Base-by-base conservation (phyloP, 2,888 invertebrate species). In the Helobdella robusta region DNA sequence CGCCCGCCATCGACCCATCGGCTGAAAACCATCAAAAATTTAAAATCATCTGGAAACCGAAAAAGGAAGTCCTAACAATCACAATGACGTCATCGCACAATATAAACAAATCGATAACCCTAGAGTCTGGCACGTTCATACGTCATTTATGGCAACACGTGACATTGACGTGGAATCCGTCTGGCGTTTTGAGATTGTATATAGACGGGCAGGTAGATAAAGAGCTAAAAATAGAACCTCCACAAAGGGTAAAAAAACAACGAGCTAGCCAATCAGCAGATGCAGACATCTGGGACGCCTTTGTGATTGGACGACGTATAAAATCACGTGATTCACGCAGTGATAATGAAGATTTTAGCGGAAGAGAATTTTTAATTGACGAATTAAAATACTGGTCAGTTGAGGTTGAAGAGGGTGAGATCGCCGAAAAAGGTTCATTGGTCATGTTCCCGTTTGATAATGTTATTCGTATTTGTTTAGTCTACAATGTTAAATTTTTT, bases 91-190 rank as follows among this genome's bases (percentile, higher is more conserved):
- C 62, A 20, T 4, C 50, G 2, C n/a, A n/a, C n/a, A n/a, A n/a
- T n/a, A n/a, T n/a, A n/a, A n/a, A n/a, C n/a, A n/a, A n/a, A n/a
- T n/a, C n/a, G n/a, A n/a, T n/a, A n/a, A n/a, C n/a, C n/a, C n/a
- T n/a, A n/a, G n/a, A n/a, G n/a, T n/a, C n/a, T n/a, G n/a, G n/a
- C n/a, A n/a, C n/a, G n/a, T n/a, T n/a, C n/a, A n/a, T n/a, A n/a
- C n/a, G n/a, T n/a, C n/a, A n/a, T n/a, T n/a, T n/a, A n/a, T 62
- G 62, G 62, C 48, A 62, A 20, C 62, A 62, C 62, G 62, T 62
- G 50, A 28, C 44, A n/a, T 18, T 62, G 15, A 46, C 46, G n/a
- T 62, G 62, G 30, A 32, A 25, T 25, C 30, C 20, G 1, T 50
- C 2, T 32, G 62, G 46, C 30, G 30, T 32, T 5, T 30, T 48